Evolutionary conservation across 1,140 invertebrate genomes (phyloP).

Genomic region (Centruroides sculpturatus): DNA sequence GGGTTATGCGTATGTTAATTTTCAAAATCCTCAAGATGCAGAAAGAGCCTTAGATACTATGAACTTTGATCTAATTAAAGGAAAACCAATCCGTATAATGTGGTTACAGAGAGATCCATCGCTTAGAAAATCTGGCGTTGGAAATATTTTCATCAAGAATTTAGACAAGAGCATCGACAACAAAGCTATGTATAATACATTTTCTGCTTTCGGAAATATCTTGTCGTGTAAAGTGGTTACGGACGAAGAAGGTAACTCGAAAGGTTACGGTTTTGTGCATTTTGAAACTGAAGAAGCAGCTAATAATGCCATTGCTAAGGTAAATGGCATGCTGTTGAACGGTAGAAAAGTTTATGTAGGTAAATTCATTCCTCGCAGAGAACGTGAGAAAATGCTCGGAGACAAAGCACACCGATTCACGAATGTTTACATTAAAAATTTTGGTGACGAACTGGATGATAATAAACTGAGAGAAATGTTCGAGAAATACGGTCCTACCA

Average conservation of each 20-base stretch:
- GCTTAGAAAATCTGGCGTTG: slow-evolving; percentile 54
- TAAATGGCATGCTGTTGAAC: slow-evolving; percentile 88
- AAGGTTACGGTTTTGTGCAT: slow-evolving; percentile 99
- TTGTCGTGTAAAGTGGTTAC: slow-evolving; percentile 76
- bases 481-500: slow-evolving; percentile 84
- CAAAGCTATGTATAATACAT: slow-evolving; percentile 98
- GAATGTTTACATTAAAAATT: slow-evolving; percentile 99
- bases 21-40: slow-evolving; percentile 94
- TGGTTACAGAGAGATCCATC: slow-evolving; percentile 97
- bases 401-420: slow-evolving; percentile 96
- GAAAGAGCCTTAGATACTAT: slow-evolving; percentile 95
- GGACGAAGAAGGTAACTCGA: slow-evolving; percentile 88
- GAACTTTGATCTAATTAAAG: slow-evolving; percentile 97
- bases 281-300: slow-evolving; percentile 99
- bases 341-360: slow-evolving; percentile 85
- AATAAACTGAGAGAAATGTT: slow-evolving; percentile 88
- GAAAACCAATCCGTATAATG: slow-evolving; percentile 96
- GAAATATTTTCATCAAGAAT: slow-evolving; percentile 99
- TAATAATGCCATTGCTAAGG: slow-evolving; percentile 57
- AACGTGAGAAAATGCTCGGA: slow-evolving; percentile 93
- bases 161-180: slow-evolving; percentile 96
- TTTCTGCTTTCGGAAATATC: slow-evolving; percentile 97
- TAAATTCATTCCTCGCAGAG: slow-evolving; percentile 83
- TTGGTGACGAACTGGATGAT: slow-evolving; percentile 87
- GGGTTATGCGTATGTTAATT: slow-evolving; percentile 98